These are phyloP conservation scores for Apodemus sylvaticus DNA, from an alignment of 2,113 vertebrate genomes.

Conservation along the genomic window DNA sequence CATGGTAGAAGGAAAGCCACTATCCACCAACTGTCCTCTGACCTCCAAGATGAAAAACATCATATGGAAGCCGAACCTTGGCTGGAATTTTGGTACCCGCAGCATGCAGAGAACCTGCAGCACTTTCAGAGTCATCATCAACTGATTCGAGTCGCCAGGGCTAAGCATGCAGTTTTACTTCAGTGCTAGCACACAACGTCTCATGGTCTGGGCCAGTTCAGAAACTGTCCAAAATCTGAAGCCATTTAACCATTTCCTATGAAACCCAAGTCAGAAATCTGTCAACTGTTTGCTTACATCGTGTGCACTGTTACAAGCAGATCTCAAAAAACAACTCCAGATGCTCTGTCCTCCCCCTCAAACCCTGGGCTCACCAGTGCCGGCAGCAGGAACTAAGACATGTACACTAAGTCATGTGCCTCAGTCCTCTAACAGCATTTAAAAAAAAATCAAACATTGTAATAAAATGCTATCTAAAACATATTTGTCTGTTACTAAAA, in stretches of 20 bases:
- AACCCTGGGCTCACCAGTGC: neutral
- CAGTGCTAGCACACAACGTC: neutral
- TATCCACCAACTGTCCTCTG: neutral
- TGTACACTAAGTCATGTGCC: neutral
- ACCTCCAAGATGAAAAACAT: too few species aligned
- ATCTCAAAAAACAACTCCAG: neutral
- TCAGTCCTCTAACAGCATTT: neutral
- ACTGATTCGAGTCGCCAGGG: too few species aligned
- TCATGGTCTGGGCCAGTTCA: neutral
- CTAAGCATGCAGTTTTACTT: neutral
- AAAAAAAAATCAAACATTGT: neutral
- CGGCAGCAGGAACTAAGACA: neutral
- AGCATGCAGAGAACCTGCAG: neutral
- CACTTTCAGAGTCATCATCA: neutral
- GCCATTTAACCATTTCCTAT: neutral
- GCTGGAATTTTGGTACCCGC: too few species aligned
- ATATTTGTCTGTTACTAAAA: too few species aligned
- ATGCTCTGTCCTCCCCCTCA: too few species aligned
- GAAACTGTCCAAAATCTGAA: neutral
- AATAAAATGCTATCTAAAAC: neutral
- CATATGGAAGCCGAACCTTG: neutral
- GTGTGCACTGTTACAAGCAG: neutral
- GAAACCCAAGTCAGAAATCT: neutral
- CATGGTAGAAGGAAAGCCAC: neutral
- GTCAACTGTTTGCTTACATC: neutral